Evolutionary conservation across 2,113 vertebrate species (phyloP).

Genomic region (Miniopterus natalensis): DNA sequence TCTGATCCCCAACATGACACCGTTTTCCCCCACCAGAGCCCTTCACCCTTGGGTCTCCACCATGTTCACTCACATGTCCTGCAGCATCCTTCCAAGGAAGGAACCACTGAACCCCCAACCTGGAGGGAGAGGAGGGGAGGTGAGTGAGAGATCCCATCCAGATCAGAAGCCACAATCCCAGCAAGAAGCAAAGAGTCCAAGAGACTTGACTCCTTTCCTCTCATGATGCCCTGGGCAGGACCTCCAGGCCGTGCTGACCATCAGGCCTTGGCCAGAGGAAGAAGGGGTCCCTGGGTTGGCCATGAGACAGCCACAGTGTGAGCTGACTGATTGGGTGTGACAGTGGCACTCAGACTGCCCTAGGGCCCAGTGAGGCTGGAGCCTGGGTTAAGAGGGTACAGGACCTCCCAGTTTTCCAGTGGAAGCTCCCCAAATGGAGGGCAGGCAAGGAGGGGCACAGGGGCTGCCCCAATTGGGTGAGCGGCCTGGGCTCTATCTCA

Average conservation of each 20-base stretch:
- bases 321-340: not conserved
- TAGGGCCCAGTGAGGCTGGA: not conserved
- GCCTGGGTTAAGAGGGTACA: not conserved
- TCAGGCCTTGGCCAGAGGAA: not conserved
- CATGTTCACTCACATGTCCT: constrained; percentile 95
- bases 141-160: not conserved
- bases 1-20: not conserved
- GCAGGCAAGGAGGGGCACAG: not conserved
- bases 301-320: not conserved
- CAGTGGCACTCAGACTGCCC: not conserved
- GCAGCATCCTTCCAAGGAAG: constrained; percentile 98
- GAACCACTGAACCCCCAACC: constrained; percentile 95
- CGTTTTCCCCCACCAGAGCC: not conserved
- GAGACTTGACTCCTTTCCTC: not conserved
- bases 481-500: not conserved
- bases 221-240: not conserved
- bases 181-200: not conserved
- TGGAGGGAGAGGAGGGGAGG: constrained; percentile 75
- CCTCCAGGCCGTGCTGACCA: not conserved
- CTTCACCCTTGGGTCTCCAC: not conserved
- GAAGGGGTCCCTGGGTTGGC: not conserved
- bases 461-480: not conserved
- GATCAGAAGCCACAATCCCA: not conserved
- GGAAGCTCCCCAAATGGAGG: not conserved
- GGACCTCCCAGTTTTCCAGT: not conserved